phyloP scores from a whole-genome alignment of 1,140 invertebrate genomes.

The Drosophila equinoxialis region DNA sequence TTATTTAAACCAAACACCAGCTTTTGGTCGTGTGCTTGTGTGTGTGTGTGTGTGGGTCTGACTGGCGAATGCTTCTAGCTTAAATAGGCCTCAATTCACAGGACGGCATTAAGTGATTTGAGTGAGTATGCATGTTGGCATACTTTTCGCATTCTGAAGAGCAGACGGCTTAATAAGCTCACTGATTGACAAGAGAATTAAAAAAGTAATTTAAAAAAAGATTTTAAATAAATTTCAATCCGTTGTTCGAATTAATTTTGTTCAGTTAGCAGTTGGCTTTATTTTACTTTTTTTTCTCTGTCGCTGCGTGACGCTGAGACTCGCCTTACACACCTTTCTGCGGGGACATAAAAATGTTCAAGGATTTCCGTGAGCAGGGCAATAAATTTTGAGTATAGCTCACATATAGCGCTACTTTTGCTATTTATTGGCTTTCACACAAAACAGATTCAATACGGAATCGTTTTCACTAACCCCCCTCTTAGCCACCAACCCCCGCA shows the following conservation, averaged over 20 bases:
- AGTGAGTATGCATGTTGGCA: conserved; percentile 31
- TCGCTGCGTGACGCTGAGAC: no score
- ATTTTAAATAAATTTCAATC: neutral
- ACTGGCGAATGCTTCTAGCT: conserved; percentile 53
- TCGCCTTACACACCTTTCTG: conserved; percentile 37
- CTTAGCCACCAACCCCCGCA: neutral
- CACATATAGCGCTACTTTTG: conserved; percentile 38
- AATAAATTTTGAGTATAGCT: conserved; percentile 63
- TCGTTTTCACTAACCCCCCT: conserved; percentile 29
- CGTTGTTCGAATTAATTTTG: neutral
- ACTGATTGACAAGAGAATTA: conserved; percentile 34
- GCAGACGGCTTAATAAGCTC: conserved; percentile 27
- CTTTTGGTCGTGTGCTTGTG: conserved; percentile 29
- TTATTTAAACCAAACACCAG: conserved; percentile 68
- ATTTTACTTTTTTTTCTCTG: neutral
- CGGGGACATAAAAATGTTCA: conserved; percentile 56
- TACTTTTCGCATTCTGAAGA: conserved; percentile 23
- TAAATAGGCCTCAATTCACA: conserved; percentile 67
- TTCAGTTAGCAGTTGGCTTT: neutral
- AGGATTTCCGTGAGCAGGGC: conserved; percentile 52
- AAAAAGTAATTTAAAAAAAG: conserved; percentile 5
- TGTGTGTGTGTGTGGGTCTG: conserved; percentile 29
- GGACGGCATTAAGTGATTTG: conserved; percentile 40
- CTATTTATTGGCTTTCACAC: conserved; percentile 60
- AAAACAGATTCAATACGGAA: conserved; percentile 61